Percentiles rank a stretch among this genome's conserved stretches.
Evolutionary conservation across 2,113 vertebrate genomes (phyloP).

Genomic region (Progne subis): DNA sequence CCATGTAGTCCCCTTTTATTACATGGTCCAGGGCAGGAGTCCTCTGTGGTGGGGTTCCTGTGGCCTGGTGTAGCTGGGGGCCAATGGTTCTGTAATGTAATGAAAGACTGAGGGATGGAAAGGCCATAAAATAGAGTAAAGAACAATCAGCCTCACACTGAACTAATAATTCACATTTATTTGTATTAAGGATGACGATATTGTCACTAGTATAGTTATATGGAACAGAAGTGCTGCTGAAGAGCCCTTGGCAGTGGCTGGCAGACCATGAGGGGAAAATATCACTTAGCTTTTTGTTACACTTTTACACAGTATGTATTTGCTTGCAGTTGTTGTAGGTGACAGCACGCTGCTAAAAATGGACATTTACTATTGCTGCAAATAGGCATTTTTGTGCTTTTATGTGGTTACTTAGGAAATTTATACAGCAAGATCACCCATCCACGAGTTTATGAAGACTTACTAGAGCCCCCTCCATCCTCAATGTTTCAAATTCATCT

Average conservation of each 20-base stretch:
- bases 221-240: not conserved
- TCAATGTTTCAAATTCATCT: conserved; percentile 3
- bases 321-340: not conserved
- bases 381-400: not conserved
- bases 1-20: not conserved
- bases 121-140: not conserved
- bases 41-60: not conserved
- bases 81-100: fast-evolving
- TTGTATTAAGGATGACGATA: not conserved
- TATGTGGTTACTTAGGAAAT: not conserved
- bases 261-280: not conserved
- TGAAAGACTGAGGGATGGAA: not conserved
- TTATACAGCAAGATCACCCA: not conserved
- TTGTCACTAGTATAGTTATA: not conserved
- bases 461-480: not conserved
- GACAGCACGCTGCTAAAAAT: not conserved
- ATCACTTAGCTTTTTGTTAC: not conserved
- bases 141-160: not conserved
- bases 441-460: not conserved
- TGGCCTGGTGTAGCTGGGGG: not conserved
- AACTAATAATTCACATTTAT: not conserved
- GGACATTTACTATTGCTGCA: not conserved
- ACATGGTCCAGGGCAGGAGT: not conserved
- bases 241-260: not conserved
- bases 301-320: not conserved